phyloP scores from a whole-genome alignment of 2,113 vertebrate genomes.

The Brachyhypopomus occidentalis region DNA sequence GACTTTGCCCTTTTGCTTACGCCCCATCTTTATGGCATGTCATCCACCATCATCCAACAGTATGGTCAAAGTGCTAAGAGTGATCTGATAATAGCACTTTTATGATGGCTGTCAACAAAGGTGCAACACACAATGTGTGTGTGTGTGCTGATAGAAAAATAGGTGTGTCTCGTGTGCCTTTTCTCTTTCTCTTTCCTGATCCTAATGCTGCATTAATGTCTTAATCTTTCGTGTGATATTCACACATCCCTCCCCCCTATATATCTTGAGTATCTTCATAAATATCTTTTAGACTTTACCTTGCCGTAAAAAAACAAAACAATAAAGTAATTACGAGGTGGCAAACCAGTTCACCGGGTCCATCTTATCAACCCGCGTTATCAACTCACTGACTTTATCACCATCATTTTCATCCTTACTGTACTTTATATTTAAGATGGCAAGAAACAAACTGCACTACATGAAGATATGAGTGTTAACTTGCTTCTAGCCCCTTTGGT shows the following conservation, averaged over 20 bases:
- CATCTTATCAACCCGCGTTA: background rate
- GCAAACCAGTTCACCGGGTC: slow-evolving; percentile 2
- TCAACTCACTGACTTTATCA: slow-evolving; percentile 27
- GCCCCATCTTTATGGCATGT: slow-evolving; percentile 72
- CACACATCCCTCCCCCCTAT: background rate
- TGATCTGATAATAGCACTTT: slow-evolving; percentile 73
- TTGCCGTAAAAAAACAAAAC: slow-evolving; percentile 59
- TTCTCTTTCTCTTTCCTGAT: background rate
- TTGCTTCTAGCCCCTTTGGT: too few relatives aligned
- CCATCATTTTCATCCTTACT: slow-evolving; percentile 20
- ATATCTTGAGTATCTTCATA: background rate
- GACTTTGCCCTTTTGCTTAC: slow-evolving; percentile 73
- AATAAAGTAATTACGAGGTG: slow-evolving; percentile 59
- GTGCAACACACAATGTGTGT: background rate
- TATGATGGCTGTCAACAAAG: slow-evolving; percentile 73
- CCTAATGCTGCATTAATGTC: slow-evolving; percentile 24
- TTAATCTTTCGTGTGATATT: background rate
- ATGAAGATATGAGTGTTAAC: too few relatives aligned
- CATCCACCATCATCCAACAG: slow-evolving; percentile 65
- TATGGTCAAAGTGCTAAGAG: slow-evolving; percentile 73
- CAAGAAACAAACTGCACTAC: too few relatives aligned
- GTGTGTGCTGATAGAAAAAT: slow-evolving; percentile 42
- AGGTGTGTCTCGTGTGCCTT: slow-evolving; percentile 67
- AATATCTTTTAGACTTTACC: slow-evolving; percentile 63
- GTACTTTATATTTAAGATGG: too few relatives aligned